Percentiles rank a stretch among this genome's conserved stretches.
These are phyloP conservation scores for Venturia canescens DNA, from an alignment of 1,140 invertebrate species.

Conservation along the genomic window DNA sequence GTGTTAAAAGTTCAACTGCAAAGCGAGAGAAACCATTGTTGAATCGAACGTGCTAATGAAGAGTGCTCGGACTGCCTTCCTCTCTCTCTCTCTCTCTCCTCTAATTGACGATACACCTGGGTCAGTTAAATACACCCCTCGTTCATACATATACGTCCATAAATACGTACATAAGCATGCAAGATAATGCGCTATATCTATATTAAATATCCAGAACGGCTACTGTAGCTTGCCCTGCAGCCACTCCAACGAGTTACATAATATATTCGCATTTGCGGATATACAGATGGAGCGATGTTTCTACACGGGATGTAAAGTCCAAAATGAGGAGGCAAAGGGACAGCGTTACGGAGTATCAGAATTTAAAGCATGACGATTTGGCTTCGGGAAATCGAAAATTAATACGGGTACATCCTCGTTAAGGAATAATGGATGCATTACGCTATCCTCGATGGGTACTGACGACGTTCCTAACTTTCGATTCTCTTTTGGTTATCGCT, in stretches of 20 bases:
- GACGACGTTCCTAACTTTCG: background rate
- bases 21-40: background rate
- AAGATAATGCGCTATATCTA: slow-evolving; percentile 9
- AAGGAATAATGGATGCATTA: slow-evolving; percentile 51
- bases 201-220: slow-evolving; percentile 10
- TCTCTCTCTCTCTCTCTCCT: slow-evolving; percentile 9
- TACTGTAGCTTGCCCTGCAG: background rate
- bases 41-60: slow-evolving; percentile 57
- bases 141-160: slow-evolving; percentile 26
- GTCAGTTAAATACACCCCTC: slow-evolving; percentile 28
- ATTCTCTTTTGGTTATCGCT: background rate
- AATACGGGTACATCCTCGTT: slow-evolving; percentile 54
- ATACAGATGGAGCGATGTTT: background rate
- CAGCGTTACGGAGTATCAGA: background rate
- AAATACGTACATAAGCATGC: background rate
- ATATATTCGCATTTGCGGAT: background rate
- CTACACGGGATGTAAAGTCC: slow-evolving; percentile 1
- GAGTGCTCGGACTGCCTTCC: slow-evolving; percentile 24
- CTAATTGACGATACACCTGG: slow-evolving; percentile 35
- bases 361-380: background rate
- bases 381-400: slow-evolving; percentile 49
- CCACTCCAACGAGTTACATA: background rate
- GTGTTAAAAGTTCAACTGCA: background rate
- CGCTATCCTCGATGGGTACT: slow-evolving; percentile 43
- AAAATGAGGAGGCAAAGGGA: background rate